These are phyloP conservation scores for Drosophila cyrtoloma DNA, from an alignment of 2,888 invertebrate species.

Conservation along the genomic window DNA sequence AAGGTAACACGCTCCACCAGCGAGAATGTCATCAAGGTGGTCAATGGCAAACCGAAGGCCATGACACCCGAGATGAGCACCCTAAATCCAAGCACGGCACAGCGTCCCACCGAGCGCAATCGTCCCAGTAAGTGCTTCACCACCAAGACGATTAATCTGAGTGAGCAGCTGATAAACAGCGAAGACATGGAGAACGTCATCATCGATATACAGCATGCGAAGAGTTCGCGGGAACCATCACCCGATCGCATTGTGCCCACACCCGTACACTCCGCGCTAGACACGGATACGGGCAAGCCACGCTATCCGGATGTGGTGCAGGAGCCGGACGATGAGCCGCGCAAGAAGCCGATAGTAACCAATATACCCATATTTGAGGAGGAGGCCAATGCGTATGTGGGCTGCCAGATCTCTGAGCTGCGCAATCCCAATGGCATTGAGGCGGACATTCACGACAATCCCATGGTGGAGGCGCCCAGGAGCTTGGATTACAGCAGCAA, in stretches of 20 bases:
- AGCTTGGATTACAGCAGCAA: slow-evolving; percentile 83
- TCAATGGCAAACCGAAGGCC: slow-evolving; percentile 68
- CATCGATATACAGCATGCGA: slow-evolving; percentile 90
- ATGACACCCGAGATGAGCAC: slow-evolving; percentile 65
- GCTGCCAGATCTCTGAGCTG: slow-evolving; percentile 87
- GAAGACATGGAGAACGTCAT: slow-evolving; percentile 87
- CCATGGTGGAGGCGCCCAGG: slow-evolving; percentile 86
- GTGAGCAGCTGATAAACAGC: slow-evolving; percentile 86
- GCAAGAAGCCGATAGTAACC: slow-evolving; percentile 84
- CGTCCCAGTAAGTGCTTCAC: slow-evolving; percentile 86
- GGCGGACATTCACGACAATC: slow-evolving; percentile 73
- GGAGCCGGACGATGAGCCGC: slow-evolving; percentile 90
- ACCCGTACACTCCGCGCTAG: slow-evolving; percentile 86
- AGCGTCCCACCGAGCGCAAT: slow-evolving; percentile 61
- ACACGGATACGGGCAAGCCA: slow-evolving; percentile 87
- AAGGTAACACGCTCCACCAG: slow-evolving; percentile 87
- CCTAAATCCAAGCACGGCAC: slow-evolving; percentile 52
- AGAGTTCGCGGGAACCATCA: slow-evolving; percentile 91
- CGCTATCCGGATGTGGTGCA: slow-evolving; percentile 91
- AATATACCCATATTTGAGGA: slow-evolving; percentile 87
- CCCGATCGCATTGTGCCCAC: slow-evolving; percentile 90
- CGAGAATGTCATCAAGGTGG: slow-evolving; percentile 87
- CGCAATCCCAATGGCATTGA: slow-evolving; percentile 80
- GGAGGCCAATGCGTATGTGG: slow-evolving; percentile 85
- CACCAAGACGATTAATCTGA: slow-evolving; percentile 86